A percentile compares a stretch with the other conserved stretches of the same genome.
Evolutionary conservation across 2,113 vertebrate genomes (phyloP).

Genomic region (Anguilla japonica): DNA sequence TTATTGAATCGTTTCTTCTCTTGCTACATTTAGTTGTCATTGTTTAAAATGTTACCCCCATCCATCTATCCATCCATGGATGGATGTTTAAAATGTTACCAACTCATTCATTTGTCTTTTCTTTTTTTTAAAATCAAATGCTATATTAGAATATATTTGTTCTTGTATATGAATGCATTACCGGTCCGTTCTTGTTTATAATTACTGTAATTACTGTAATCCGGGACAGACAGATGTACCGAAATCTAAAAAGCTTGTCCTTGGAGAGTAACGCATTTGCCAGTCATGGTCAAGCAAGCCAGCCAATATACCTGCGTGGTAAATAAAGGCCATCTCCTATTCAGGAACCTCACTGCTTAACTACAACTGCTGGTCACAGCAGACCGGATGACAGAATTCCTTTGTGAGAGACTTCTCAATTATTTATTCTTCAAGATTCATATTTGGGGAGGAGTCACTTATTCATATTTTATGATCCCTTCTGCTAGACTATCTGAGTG

Average conservation of each 20-base stretch:
- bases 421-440: slow-evolving; percentile 54
- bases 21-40: too few relatives aligned
- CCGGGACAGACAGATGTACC: background rate
- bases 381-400: slow-evolving; percentile 11
- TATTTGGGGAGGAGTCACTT: slow-evolving; percentile 27
- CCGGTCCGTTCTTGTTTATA: background rate
- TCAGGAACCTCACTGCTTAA: background rate
- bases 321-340: background rate
- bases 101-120: too few relatives aligned
- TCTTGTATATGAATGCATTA: background rate
- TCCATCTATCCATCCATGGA: too few relatives aligned
- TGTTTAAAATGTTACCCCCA: too few relatives aligned
- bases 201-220: background rate
- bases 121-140: too few relatives aligned
- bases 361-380: background rate
- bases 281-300: background rate
- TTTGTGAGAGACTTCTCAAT: slow-evolving; percentile 51
- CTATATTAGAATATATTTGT: too few relatives aligned
- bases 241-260: background rate
- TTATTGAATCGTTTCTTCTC: too few relatives aligned
- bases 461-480: slow-evolving; percentile 48
- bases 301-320: background rate
- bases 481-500: slow-evolving; percentile 35
- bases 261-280: background rate
- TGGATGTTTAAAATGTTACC: too few relatives aligned